Percentiles rank a stretch among this genome's conserved stretches.
Conservation (phyloP, 2,888 invertebrate species). For the Ophraella communa region DNA sequence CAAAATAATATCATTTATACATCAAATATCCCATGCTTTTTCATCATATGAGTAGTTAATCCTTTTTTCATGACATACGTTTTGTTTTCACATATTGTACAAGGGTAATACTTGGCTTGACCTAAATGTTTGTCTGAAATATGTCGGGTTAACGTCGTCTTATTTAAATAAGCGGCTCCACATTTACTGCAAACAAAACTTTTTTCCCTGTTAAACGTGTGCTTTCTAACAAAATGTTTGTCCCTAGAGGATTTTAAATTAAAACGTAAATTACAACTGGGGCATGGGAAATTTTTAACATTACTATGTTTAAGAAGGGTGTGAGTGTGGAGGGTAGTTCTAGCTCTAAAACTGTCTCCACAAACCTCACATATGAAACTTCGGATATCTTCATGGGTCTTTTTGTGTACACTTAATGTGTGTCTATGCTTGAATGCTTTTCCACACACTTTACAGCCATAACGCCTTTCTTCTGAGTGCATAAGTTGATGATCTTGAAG, state of each 20-base stretch:
- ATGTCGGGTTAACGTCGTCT: conserved; percentile 34
- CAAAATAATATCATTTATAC: not conserved
- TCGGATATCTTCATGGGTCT: conserved; percentile 46
- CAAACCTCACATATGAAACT: conserved; percentile 48
- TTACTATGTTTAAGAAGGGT: conserved; percentile 44
- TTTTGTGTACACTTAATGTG: conserved; percentile 46
- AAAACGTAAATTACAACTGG: conserved; percentile 46
- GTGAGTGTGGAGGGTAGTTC: conserved; percentile 47
- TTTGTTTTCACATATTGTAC: conserved; percentile 32
- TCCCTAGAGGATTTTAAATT: conserved; percentile 47
- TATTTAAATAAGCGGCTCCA: conserved; percentile 32
- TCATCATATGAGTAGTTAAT: conserved; percentile 31
- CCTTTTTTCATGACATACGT: conserved; percentile 33
- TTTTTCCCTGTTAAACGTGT: conserved; percentile 28
- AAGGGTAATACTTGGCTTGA: conserved; percentile 26
- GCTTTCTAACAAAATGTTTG: conserved; percentile 42
- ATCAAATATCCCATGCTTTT: conserved; percentile 28
- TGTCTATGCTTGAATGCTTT: conserved; percentile 47
- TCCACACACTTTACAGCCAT: conserved; percentile 45
- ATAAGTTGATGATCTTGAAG: conserved; percentile 41
- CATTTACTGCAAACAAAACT: conserved; percentile 32
- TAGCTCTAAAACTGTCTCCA: conserved; percentile 47
- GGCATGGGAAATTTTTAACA: conserved; percentile 46
- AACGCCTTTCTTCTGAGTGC: conserved; percentile 42
- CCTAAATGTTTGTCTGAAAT: conserved; percentile 33